Conservation (phyloP, 2,113 vertebrate species). For the Oxyura jamaicensis region DNA sequence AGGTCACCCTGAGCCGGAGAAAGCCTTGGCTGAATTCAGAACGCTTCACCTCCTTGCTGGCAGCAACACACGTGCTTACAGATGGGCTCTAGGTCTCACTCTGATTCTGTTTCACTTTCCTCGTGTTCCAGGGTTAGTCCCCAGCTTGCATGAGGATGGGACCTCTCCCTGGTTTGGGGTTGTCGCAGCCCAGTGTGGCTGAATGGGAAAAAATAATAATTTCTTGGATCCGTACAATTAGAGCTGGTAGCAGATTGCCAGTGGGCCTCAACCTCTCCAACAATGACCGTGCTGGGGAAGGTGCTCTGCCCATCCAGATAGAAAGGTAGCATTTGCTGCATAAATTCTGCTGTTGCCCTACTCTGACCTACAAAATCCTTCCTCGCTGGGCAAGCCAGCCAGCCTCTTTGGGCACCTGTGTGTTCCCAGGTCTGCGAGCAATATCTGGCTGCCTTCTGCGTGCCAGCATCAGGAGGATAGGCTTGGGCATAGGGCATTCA, state of each 20-base stretch:
- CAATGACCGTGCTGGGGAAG: neutral
- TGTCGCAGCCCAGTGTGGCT: neutral
- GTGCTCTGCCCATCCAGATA: neutral
- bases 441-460: neutral
- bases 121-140: accelerated
- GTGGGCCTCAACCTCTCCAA: neutral
- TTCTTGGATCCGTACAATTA: neutral
- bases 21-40: conserved; percentile 41
- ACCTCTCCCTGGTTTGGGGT: neutral
- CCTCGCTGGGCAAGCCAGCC: neutral
- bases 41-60: neutral
- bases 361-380: neutral
- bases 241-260: neutral
- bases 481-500: neutral
- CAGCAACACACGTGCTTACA: neutral
- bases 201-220: neutral
- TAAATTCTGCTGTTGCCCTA: accelerated
- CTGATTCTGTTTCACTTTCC: neutral
- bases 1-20: conserved; percentile 37
- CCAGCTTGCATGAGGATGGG: neutral
- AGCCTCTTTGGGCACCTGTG: accelerated
- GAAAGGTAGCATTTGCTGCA: neutral
- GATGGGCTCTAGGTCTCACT: neutral
- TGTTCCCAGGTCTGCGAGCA: neutral
- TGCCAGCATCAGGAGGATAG: neutral